Evolutionary conservation across 2,797 vertebrate genomes (phyloP).

Genomic region (Molossus alvarezi): DNA sequence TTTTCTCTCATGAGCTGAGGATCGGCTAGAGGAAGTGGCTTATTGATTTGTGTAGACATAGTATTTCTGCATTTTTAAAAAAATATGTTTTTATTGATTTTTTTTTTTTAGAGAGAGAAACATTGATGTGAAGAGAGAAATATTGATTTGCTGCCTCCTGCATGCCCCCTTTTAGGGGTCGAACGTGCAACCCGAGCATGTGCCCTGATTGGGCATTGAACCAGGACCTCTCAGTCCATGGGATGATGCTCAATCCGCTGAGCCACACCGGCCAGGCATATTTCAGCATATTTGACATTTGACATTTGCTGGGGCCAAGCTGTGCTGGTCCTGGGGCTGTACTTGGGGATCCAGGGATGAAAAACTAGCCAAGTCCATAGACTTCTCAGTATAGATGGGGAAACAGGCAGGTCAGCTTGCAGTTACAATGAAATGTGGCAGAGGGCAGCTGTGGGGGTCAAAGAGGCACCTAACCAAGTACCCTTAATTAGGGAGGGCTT

Average conservation of each 20-base stretch:
- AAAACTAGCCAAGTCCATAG: not conserved
- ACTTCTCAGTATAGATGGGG: not conserved
- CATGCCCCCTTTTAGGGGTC: no score
- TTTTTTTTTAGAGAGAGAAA: no score
- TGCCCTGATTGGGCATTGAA: no score
- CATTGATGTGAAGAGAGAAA: no score
- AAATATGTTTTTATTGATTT: no score
- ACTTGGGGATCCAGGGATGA: not conserved
- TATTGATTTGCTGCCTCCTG: no score
- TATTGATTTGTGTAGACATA: not conserved
- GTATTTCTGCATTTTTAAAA: constrained; percentile 4
- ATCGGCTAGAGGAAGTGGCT: constrained; percentile 4
- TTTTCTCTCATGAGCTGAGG: not conserved
- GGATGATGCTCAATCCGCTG: no score
- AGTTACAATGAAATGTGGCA: not conserved
- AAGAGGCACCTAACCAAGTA: not conserved
- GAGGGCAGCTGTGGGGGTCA: not conserved
- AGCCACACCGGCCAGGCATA: no score
- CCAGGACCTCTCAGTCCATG: no score
- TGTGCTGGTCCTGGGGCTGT: not conserved
- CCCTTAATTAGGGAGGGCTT: constrained; percentile 7
- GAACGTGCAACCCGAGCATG: no score
- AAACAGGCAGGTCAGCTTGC: not conserved
- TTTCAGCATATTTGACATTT: not conserved
- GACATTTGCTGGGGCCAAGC: not conserved